Evolutionary conservation across 2,797 vertebrate species (phyloP), one percentile per base, ranked within the genome.

Genomic region (Oreonectes daqikongensis): DNA sequence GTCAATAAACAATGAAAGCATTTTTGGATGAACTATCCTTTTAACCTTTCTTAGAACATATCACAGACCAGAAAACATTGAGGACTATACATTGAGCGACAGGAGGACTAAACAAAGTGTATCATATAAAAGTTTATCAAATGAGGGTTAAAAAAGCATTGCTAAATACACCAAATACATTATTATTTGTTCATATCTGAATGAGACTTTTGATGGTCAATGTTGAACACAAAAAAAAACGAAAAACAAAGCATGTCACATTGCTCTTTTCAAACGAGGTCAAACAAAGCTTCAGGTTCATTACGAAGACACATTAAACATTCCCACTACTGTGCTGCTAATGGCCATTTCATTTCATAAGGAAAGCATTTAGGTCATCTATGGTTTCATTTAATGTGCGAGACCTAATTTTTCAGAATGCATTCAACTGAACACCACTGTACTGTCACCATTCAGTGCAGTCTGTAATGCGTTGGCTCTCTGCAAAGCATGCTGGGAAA

Each of bases 401-500:
- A 59, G 40, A 60, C 53, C 42, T 71, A 32, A 61, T 75, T 72
- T 65, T 69, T 77, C 60, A 74, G 15, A 67, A 75, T 73, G 55
- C 63, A 42, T 80, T 75, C 46, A 64, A 35, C 66, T 57, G 63
- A 64, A 53, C 44, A 57, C 68, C 48, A 64, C 57, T 55, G 57
- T 46, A 50, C 66, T 73, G 35, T 24, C 69, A 68, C 55, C 28
- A 57, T 53, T 78, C 38, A 70, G 9, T n/a, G 30, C 24, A 32
- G 66, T n/a, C n/a, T n/a, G n/a, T 63, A 77, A 79, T 24, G 74
- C 40, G 61, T 50, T 74, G 71, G 2, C 50, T 55, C 12, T 38
- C 67, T 64, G 46, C 4, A 64, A 79, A 46, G 70, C 28, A 61
- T 24, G 40, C 68, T 53, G 42, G 67, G 59, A 75, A 73, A 72